phyloP scores from a whole-genome alignment of 2,797 vertebrate species.

The Argya squamiceps region DNA sequence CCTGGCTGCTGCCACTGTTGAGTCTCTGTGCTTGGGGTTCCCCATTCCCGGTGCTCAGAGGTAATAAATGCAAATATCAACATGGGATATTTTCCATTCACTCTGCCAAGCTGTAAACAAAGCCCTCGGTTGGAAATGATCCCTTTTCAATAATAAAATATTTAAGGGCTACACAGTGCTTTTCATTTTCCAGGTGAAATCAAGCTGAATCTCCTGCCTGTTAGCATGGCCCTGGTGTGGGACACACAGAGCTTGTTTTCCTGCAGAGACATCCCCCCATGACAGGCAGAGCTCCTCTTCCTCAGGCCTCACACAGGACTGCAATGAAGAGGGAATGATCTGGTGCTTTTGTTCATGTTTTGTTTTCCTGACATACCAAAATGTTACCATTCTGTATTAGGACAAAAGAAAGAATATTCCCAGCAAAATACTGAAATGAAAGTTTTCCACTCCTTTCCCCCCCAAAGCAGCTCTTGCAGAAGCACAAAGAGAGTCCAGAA shows the following conservation, averaged over 20 bases:
- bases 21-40: background rate
- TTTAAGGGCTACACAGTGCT: background rate
- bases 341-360: background rate
- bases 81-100: constrained; percentile 46
- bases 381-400: background rate
- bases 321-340: background rate
- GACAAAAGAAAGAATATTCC: background rate
- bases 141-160: constrained; percentile 53
- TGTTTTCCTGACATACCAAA: background rate
- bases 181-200: constrained; percentile 11
- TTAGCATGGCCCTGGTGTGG: background rate
- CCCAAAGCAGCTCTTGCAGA: background rate
- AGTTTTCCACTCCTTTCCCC: background rate
- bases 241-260: background rate
- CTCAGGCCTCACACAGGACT: background rate
- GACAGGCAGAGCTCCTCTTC: background rate
- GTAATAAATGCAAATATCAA: constrained; percentile 54
- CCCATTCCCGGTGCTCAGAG: constrained; percentile 46
- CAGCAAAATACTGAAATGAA: background rate
- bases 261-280: background rate
- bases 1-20: background rate
- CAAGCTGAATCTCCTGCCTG: background rate
- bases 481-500: background rate
- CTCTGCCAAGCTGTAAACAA: constrained; percentile 53
- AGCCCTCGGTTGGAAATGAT: background rate